Conservation (phyloP, 2,888 invertebrate species). For the Idaea straminata region DNA sequence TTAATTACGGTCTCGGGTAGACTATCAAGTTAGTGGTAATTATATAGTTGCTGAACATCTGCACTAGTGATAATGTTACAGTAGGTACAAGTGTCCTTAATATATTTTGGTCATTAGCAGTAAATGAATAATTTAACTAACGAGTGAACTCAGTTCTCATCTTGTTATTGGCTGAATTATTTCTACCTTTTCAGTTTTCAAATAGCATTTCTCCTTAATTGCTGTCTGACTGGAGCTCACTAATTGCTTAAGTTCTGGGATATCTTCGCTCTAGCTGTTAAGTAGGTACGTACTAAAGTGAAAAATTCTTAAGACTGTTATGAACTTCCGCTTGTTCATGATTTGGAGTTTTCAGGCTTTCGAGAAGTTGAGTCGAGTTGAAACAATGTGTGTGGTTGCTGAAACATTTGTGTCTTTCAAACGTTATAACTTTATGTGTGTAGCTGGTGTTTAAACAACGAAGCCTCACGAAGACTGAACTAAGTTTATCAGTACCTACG, state of each 20-base stretch:
- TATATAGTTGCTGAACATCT: constrained; percentile 5
- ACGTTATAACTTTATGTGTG: not conserved
- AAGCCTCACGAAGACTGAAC: not conserved
- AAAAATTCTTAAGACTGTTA: constrained; percentile 70
- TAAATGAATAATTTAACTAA: constrained; percentile 75
- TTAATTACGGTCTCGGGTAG: not conserved
- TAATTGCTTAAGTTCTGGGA: constrained; percentile 79
- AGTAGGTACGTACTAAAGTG: constrained; percentile 57
- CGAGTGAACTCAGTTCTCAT: constrained; percentile 56
- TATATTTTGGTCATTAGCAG: constrained; percentile 68
- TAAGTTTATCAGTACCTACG: not conserved
- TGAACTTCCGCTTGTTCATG: constrained; percentile 62
- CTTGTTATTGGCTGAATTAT: constrained; percentile 75
- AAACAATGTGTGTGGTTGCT: constrained; percentile 7
- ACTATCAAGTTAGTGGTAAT: not conserved
- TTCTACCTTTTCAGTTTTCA: constrained; percentile 72
- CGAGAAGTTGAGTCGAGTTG: constrained; percentile 14
- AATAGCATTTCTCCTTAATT: constrained; percentile 77
- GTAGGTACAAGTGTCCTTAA: constrained; percentile 39
- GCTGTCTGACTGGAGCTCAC: constrained; percentile 76
- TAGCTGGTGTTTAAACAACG: not conserved
- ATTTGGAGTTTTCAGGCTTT: constrained; percentile 46
- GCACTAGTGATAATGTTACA: constrained; percentile 25
- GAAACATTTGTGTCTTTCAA: not conserved
- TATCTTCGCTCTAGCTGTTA: constrained; percentile 73